A percentile compares a stretch with the other conserved stretches of the same genome.
Evolutionary conservation across 2,888 invertebrate species (phyloP).

Genomic region (Phorcus lineatus): DNA sequence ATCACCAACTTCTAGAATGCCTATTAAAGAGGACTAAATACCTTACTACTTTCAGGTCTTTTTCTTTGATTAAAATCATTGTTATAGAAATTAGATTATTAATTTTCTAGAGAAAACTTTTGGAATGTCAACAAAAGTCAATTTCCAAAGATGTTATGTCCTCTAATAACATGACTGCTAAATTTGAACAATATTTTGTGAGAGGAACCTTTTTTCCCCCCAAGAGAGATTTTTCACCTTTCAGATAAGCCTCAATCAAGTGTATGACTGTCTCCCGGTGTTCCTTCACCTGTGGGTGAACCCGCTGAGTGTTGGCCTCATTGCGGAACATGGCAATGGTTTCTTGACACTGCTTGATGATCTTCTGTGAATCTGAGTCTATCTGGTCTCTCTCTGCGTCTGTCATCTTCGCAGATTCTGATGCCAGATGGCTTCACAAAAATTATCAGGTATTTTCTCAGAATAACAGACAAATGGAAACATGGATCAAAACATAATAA

Average conservation of each 20-base stretch:
- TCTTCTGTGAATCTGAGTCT: constrained; percentile 88
- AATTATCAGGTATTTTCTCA: too few relatives aligned
- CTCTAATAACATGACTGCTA: too few relatives aligned
- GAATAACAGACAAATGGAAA: too few relatives aligned
- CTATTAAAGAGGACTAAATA: too few relatives aligned
- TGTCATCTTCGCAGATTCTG: constrained; percentile 83
- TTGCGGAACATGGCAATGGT: constrained; percentile 85
- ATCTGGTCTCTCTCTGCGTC: constrained; percentile 91
- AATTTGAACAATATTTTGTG: background rate
- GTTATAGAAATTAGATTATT: too few relatives aligned
- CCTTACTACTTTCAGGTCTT: too few relatives aligned
- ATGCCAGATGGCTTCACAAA: constrained; percentile 67
- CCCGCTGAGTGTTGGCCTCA: constrained; percentile 76
- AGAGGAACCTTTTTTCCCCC: background rate
- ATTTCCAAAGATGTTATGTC: too few relatives aligned
- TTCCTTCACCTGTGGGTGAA: constrained; percentile 82
- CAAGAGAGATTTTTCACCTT: constrained; percentile 74
- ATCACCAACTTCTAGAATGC: too few relatives aligned
- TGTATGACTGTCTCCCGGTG: constrained; percentile 86
- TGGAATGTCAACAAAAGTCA: too few relatives aligned
- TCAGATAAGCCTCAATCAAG: constrained; percentile 87
- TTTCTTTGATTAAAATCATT: too few relatives aligned
- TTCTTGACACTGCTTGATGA: constrained; percentile 87
- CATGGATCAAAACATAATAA: too few relatives aligned
- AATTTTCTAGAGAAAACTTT: too few relatives aligned